Conservation (phyloP, 2,797 vertebrate genomes). For the Artibeus lituratus region DNA sequence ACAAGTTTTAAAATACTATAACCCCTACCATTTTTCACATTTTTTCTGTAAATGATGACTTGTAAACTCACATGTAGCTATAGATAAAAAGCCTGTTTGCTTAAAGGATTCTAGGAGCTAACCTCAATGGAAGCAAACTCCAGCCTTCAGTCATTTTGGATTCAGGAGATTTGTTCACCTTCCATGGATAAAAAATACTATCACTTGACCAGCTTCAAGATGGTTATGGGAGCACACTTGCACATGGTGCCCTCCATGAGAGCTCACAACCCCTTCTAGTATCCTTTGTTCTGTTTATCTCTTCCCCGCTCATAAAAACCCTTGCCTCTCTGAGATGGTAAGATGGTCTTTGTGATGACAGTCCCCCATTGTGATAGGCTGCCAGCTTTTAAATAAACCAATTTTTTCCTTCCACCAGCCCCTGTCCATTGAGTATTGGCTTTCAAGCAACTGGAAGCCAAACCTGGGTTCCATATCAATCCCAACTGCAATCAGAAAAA, state of each 20-base stretch:
- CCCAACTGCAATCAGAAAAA: background rate
- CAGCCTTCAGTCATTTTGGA: background rate
- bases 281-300: background rate
- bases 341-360: background rate
- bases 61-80: background rate
- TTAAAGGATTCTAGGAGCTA: background rate
- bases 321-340: background rate
- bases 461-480: background rate
- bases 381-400: background rate
- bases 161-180: background rate
- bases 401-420: background rate
- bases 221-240: background rate
- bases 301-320: background rate
- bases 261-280: background rate
- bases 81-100: background rate
- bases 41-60: background rate
- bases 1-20: background rate
- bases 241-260: background rate
- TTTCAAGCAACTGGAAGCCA: background rate
- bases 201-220: background rate
- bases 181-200: background rate
- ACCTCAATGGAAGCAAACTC: background rate
- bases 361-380: background rate
- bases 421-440: background rate
- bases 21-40: background rate